A percentile compares a stretch with the other conserved stretches of the same genome.
Conservation (phyloP, 2,113 vertebrate genomes). For the Urocynchramus pylzowi region DNA sequence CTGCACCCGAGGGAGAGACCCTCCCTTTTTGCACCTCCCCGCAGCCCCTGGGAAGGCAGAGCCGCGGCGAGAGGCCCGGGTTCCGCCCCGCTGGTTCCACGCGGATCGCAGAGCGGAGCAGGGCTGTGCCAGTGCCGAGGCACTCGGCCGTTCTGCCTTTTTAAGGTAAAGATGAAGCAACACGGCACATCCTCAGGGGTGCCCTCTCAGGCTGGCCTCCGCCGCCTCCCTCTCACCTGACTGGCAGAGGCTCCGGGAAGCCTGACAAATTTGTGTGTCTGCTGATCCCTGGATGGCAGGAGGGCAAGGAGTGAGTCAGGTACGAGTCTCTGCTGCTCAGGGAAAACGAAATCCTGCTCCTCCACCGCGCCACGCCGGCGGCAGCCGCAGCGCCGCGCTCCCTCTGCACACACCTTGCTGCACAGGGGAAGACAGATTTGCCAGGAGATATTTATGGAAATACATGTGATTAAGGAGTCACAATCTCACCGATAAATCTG, state of each 20-base stretch:
- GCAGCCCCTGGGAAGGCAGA: background rate
- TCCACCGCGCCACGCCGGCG: background rate
- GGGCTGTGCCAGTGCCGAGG: background rate
- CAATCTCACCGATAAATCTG: background rate
- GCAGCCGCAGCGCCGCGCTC: background rate
- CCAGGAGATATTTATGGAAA: background rate
- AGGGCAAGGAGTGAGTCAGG: constrained; percentile 16
- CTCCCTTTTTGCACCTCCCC: background rate
- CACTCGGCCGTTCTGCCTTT: background rate
- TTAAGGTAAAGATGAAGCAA: background rate
- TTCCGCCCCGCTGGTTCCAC: background rate
- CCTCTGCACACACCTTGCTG: background rate
- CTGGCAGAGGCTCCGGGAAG: background rate
- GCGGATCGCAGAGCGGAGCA: fast-evolving
- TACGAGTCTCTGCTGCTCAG: background rate
- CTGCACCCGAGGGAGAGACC: background rate
- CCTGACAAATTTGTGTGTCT: background rate
- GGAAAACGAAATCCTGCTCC: background rate
- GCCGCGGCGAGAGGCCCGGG: background rate
- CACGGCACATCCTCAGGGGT: fast-evolving
- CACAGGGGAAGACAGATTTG: background rate
- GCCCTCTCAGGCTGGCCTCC: background rate
- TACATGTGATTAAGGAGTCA: background rate
- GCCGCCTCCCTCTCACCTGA: constrained; percentile 50
- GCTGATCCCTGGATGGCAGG: background rate